phyloP scores from a whole-genome alignment of 2,797 vertebrate species.

The Falco columbarius region DNA sequence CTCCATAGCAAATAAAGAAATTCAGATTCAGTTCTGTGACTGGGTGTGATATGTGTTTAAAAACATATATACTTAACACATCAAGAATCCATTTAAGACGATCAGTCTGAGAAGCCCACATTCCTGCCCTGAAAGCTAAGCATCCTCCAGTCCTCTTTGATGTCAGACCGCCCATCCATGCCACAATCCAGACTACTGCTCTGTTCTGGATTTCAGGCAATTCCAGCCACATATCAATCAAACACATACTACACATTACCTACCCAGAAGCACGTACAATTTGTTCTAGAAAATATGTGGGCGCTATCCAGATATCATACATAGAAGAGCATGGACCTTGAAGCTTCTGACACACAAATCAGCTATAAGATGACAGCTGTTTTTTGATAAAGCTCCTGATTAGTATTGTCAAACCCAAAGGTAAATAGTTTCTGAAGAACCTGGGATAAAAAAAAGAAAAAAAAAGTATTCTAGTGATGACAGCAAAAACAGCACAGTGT shows the following conservation, averaged over 20 bases:
- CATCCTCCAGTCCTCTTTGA: not conserved
- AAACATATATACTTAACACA: not conserved
- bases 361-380: not conserved
- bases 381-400: not conserved
- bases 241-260: not conserved
- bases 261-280: not conserved
- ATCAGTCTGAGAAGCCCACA: not conserved
- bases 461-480: not conserved
- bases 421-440: slow-evolving; percentile 1
- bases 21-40: not conserved
- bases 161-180: not conserved
- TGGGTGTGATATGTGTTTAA: not conserved
- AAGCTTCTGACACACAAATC: not conserved
- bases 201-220: not conserved
- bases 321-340: not conserved
- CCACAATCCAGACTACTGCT: not conserved
- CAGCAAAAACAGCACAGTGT: not conserved
- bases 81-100: not conserved
- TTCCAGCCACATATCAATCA: not conserved
- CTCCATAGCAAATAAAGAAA: not conserved
- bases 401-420: not conserved
- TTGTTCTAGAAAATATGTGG: not conserved
- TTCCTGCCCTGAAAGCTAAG: not conserved
- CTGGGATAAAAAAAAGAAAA: not conserved
- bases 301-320: not conserved